These are phyloP conservation scores for Prietella phreatophila DNA, from an alignment of 2,113 vertebrate genomes.

Conservation along the genomic window DNA sequence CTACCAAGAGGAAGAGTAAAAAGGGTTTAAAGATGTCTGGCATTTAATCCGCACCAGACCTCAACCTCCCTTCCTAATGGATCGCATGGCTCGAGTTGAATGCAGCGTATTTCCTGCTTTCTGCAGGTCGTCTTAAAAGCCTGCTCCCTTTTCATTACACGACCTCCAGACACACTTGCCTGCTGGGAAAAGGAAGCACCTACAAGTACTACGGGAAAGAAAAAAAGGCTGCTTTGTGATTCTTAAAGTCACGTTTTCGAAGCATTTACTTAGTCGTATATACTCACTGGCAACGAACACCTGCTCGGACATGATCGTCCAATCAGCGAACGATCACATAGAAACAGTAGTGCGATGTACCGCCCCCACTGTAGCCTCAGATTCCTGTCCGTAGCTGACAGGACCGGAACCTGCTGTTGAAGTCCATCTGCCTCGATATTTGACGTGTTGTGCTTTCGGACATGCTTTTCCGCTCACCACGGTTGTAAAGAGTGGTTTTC, in stretches of 20 bases:
- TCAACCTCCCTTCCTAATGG: background rate
- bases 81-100: background rate
- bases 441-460: background rate
- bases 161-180: background rate
- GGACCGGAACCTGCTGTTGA: background rate
- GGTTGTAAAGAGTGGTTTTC: background rate
- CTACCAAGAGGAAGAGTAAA: background rate
- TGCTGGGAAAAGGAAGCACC: background rate
- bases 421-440: background rate
- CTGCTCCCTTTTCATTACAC: background rate
- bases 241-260: background rate
- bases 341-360: background rate
- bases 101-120: slow-evolving; percentile 7
- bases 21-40: background rate
- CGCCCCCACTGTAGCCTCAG: background rate
- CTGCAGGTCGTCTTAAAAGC: background rate
- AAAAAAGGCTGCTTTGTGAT: background rate
- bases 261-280: background rate
- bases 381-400: background rate
- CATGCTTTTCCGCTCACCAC: background rate
- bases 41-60: background rate
- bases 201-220: background rate
- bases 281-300: background rate
- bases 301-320: background rate
- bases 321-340: background rate